Percentiles rank a stretch among this genome's conserved stretches.
Conservation (phyloP, 2,888 invertebrate genomes). For the Tromatobia lineatoria region DNA sequence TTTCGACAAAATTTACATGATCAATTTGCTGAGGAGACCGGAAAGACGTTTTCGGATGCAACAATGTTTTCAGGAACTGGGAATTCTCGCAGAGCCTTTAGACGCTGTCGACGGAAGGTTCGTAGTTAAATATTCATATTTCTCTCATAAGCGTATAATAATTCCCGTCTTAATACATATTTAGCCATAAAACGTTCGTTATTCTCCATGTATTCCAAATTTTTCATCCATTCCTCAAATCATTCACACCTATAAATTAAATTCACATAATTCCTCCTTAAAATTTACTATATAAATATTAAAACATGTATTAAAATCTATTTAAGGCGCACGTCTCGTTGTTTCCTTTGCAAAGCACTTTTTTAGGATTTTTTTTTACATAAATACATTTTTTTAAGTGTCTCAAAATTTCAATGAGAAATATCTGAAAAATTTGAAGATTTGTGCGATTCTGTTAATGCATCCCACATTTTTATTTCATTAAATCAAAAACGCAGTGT, state of each 20-base stretch:
- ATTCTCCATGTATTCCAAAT: background rate
- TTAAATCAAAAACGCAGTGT: no score
- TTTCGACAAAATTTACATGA: constrained; percentile 95
- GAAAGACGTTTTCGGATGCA: constrained; percentile 94
- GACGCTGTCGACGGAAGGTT: constrained; percentile 96
- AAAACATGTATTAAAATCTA: constrained; percentile 5
- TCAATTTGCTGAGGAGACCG: constrained; percentile 94
- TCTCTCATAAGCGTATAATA: constrained; percentile 37
- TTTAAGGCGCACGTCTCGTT: background rate
- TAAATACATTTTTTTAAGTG: no score
- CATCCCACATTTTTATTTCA: no score
- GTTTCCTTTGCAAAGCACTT: no score
- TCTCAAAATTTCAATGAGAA: no score
- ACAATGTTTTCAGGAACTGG: constrained; percentile 92
- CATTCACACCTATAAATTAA: background rate
- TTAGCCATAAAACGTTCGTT: background rate
- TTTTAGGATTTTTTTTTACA: no score
- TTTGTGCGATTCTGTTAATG: no score
- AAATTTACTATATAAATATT: constrained; percentile 1
- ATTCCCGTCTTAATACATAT: background rate
- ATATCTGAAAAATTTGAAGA: no score
- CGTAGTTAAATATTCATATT: constrained; percentile 79
- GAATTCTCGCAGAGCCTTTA: constrained; percentile 91
- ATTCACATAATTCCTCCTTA: background rate
- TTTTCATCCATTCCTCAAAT: background rate